These are phyloP conservation scores for Leucoraja ocellata DNA, from an alignment of 2,797 vertebrate genomes.

Conservation along the genomic window DNA sequence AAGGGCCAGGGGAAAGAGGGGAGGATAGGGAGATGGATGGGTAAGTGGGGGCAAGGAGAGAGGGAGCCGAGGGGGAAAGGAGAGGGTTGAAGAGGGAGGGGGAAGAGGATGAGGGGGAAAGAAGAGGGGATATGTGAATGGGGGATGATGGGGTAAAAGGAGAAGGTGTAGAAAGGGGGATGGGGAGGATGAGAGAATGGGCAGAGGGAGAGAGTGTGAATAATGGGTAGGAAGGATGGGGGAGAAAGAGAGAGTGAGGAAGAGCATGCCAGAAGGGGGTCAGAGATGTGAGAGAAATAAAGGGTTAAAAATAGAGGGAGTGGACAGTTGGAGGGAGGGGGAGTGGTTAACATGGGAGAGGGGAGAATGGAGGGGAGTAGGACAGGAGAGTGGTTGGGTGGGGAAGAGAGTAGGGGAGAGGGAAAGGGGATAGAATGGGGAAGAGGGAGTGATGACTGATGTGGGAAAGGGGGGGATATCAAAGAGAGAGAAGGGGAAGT, in stretches of 20 bases:
- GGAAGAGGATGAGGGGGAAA: conserved; percentile 40
- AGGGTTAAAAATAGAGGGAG: not conserved
- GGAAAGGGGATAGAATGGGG: not conserved
- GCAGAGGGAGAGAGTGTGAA: not conserved
- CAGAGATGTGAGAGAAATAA: no score
- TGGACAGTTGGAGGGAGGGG: no score
- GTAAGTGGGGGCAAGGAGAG: conserved; percentile 38
- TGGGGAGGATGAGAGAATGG: not conserved
- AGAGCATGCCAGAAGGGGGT: no score
- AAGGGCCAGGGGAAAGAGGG: not conserved
- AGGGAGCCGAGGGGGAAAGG: no score
- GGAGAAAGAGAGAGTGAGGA: not conserved
- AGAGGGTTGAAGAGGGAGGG: not conserved
- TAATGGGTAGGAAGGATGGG: not conserved
- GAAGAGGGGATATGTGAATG: not conserved
- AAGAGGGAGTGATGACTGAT: not conserved
- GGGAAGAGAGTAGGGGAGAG: not conserved
- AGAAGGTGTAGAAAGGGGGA: not conserved
- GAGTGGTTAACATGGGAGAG: not conserved
- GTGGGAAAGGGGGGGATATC: not conserved
- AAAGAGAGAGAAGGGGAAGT: not conserved
- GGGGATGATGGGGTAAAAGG: not conserved
- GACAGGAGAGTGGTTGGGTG: not conserved
- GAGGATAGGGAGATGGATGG: not conserved
- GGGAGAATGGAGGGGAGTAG: not conserved